These are phyloP conservation scores for Rhodeus uyekii DNA, from an alignment of 2,797 vertebrate species.

Conservation along the genomic window DNA sequence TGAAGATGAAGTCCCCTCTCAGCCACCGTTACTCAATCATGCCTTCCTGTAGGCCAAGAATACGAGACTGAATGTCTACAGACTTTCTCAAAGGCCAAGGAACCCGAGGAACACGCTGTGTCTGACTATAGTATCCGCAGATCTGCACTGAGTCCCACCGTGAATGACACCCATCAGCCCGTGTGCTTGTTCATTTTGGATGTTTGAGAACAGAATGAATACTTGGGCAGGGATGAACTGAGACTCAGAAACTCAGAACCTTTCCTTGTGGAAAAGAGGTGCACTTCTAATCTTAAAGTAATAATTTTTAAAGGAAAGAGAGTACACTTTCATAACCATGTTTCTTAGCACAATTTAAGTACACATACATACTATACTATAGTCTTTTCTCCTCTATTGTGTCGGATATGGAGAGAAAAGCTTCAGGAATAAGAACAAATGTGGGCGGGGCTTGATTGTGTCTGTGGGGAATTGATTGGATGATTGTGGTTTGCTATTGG, in stretches of 20 bases:
- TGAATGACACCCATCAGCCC: not conserved
- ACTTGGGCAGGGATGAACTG: not conserved
- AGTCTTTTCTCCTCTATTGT: no score
- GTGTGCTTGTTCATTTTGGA: not conserved
- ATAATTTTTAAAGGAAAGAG: no score
- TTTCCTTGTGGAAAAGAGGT: not conserved
- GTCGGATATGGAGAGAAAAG: no score
- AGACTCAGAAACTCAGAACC: not conserved
- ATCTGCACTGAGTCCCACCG: not conserved
- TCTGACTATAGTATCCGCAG: not conserved
- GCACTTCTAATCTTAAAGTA: no score
- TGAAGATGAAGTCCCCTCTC: slow-evolving; percentile 45
- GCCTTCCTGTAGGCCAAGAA: slow-evolving; percentile 27
- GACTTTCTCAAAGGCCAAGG: not conserved
- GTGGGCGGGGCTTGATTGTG: no score
- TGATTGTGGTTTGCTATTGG: no score
- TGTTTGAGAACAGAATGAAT: not conserved
- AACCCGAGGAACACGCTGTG: not conserved
- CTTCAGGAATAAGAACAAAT: no score
- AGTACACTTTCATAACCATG: not conserved
- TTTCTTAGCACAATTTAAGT: no score
- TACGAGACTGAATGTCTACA: not conserved
- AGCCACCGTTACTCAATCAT: slow-evolving; percentile 45
- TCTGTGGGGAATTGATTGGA: no score
- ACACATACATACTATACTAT: no score